Evolutionary conservation across 2,888 invertebrate species (phyloP).

Genomic region (Melangyna quadrimaculata): DNA sequence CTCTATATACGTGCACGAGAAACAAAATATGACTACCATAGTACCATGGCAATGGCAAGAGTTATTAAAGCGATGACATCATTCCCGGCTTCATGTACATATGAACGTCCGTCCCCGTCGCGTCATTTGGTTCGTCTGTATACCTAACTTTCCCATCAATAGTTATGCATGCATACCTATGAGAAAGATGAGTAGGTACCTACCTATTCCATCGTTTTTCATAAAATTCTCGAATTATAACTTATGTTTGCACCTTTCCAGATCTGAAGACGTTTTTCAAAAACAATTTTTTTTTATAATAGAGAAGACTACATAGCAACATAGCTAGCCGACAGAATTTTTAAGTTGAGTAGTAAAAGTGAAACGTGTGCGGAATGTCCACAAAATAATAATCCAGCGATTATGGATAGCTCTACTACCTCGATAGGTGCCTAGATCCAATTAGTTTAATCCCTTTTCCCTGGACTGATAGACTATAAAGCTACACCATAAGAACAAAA

Average conservation of each 20-base stretch:
- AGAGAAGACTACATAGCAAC: too few relatives aligned
- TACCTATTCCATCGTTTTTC: background rate
- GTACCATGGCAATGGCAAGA: slow-evolving; percentile 30
- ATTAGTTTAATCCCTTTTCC: slow-evolving; percentile 40
- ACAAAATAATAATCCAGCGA: slow-evolving; percentile 41
- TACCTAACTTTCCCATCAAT: background rate
- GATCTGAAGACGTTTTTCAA: background rate
- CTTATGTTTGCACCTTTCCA: background rate
- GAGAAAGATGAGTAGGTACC: background rate
- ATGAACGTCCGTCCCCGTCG: background rate
- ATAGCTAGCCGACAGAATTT: background rate
- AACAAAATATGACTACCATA: slow-evolving; percentile 48
- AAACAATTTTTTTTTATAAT: background rate
- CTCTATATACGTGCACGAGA: slow-evolving; percentile 13
- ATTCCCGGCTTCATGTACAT: slow-evolving; percentile 56
- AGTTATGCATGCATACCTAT: background rate
- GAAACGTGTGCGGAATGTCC: slow-evolving; percentile 45
- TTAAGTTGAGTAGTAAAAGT: slow-evolving; percentile 17
- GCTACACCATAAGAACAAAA: slow-evolving; percentile 12
- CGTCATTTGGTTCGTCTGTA: background rate
- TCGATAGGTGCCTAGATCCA: slow-evolving; percentile 25
- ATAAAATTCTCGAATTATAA: background rate
- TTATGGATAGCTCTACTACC: slow-evolving; percentile 7
- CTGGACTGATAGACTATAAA: background rate
- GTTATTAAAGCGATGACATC: slow-evolving; percentile 70